Conservation (phyloP, 2,888 invertebrate genomes). For the Diaprepes abbreviatus region DNA sequence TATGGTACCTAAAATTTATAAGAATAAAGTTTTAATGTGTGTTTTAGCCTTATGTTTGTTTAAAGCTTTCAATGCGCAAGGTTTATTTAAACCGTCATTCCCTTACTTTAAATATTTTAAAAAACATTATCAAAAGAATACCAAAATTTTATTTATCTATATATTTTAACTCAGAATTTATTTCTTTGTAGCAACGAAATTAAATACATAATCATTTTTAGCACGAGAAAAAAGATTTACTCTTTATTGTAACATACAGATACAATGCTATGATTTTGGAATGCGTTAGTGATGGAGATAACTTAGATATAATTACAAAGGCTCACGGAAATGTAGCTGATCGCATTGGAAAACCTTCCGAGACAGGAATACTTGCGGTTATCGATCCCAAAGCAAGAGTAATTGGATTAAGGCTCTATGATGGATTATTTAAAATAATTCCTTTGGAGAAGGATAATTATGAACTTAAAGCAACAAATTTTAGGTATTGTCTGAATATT, state of each 20-base stretch:
- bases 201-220: constrained; percentile 57
- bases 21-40: no score
- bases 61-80: no score
- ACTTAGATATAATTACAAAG: constrained; percentile 92
- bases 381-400: constrained; percentile 96
- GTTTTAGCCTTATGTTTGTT: no score
- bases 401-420: constrained; percentile 95
- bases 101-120: no score
- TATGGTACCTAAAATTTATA: no score
- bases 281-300: constrained; percentile 82
- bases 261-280: constrained; percentile 98
- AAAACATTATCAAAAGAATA: no score
- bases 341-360: constrained; percentile 93
- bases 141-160: no score
- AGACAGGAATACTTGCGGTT: constrained; percentile 95
- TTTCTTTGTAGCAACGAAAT: no score
- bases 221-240: constrained; percentile 91
- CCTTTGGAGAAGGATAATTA: constrained; percentile 94
- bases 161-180: no score
- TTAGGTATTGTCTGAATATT: constrained; percentile 69
- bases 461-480: constrained; percentile 92
- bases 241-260: constrained; percentile 93
- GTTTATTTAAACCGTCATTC: no score
- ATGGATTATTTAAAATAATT: constrained; percentile 97
- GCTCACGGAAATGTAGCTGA: constrained; percentile 98